Evolutionary conservation across 2,797 vertebrate species (phyloP), one percentile per base, ranked within the genome.

Genomic region (Pseudocheirus occidentalis): DNA sequence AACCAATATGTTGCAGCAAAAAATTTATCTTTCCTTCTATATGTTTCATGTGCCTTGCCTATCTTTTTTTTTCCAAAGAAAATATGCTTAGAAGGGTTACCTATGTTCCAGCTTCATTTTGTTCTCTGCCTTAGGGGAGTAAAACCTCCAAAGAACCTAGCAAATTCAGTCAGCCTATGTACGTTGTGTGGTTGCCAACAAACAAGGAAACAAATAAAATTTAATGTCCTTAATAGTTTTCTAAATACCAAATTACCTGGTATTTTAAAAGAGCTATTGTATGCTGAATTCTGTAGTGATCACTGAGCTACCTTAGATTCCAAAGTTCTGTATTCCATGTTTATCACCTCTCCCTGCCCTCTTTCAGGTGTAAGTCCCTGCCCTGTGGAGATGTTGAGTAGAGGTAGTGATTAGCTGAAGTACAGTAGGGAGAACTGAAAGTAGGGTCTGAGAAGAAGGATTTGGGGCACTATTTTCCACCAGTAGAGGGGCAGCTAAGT

Each of bases 161-260:
- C 34, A 29, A 94, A 81, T 46, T 2, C 53, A 93, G 57, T 56
- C 55, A 95, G 55, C n/a, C 90, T 94, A 29, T 7, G 46, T 93
- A 46, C 5, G 93, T 40, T 62, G 24, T 28, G 18, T 54, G 31
- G 29, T 11, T 66, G 6, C 46, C 73, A 40, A 58, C 90, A 31
- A 59, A 59, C 9, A 59, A 59, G 31, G 2, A 58, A 59, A 59
- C 28, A 59, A 59, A 28, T 28, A 29, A 59, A 1, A 29, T 28
- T 95, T 94, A 34, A n/a, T 58, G 18, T n/a, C 89, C 29, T 81
- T 81, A 57, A 21, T 54, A 62, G 53, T 59, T 87, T 94, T 91
- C 57, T 93, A 90, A 94, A 57, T 52, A 94, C 66, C 40, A 94
- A 18, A 28, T 90, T 73, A 55, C 29, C 11, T 31, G 58, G 58